Conservation (phyloP, 2,888 invertebrate genomes). For the Caenorhabditis sp. region DNA sequence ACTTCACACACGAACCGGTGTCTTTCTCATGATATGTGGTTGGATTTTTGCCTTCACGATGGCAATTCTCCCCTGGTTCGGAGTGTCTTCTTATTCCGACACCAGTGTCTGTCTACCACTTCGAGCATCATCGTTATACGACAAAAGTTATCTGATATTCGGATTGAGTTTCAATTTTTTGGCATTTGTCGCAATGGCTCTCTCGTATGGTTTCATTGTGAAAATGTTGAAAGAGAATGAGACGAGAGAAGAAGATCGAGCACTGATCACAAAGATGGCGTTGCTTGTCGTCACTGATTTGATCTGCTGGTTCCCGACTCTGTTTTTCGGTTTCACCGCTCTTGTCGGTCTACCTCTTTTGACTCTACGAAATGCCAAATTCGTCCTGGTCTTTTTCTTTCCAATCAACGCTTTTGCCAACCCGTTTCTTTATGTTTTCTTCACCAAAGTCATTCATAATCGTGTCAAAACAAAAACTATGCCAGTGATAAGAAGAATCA, state of each 20-base stretch:
- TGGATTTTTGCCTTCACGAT: slow-evolving; percentile 74
- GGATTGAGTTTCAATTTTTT: slow-evolving; percentile 87
- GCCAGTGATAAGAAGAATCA: slow-evolving; percentile 50
- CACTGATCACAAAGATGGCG: slow-evolving; percentile 78
- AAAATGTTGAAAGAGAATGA: slow-evolving; percentile 54
- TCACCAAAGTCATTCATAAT: slow-evolving; percentile 79
- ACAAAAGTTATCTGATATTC: slow-evolving; percentile 71
- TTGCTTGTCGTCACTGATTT: slow-evolving; percentile 95
- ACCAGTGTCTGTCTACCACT: slow-evolving; percentile 96
- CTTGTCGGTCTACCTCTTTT: slow-evolving; percentile 89
- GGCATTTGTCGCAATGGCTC: slow-evolving; percentile 91
- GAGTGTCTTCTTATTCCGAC: slow-evolving; percentile 91
- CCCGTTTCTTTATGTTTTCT: slow-evolving; percentile 94
- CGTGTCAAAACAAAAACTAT: slow-evolving; percentile 52
- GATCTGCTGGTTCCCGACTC: slow-evolving; percentile 96
- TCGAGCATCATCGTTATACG: slow-evolving; percentile 82
- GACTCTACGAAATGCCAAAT: slow-evolving; percentile 90
- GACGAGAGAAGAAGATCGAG: slow-evolving; percentile 58
- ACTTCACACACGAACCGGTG: slow-evolving; percentile 72
- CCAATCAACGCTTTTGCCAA: slow-evolving; percentile 97
- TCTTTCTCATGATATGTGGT: slow-evolving; percentile 72
- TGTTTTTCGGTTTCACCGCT: slow-evolving; percentile 83
- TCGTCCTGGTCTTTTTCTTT: slow-evolving; percentile 89
- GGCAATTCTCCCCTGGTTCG: slow-evolving; percentile 87
- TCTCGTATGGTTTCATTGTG: slow-evolving; percentile 72